Percentiles rank a stretch among this genome's conserved stretches.
Evolutionary conservation across 2,113 vertebrate genomes (phyloP).

Genomic region (Muntiacus muntjak): DNA sequence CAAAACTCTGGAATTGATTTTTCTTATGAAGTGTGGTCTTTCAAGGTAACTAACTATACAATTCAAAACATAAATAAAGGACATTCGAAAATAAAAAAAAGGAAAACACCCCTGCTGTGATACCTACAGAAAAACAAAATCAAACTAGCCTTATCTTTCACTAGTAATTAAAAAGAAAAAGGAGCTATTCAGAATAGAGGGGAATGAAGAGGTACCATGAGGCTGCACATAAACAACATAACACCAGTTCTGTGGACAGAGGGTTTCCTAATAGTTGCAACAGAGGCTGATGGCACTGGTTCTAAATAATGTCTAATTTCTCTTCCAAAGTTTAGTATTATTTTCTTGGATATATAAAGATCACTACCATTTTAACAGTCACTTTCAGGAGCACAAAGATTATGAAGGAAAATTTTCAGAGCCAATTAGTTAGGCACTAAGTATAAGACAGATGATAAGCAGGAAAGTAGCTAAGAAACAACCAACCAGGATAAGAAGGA

Average conservation of each 20-base stretch:
- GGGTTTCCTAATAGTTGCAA: not conserved
- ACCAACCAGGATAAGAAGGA: not conserved
- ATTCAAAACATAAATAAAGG: not conserved
- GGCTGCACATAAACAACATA: not conserved
- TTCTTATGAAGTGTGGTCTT: not conserved
- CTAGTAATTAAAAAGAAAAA: not conserved
- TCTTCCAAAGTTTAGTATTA: not conserved
- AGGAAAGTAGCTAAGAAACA: not conserved
- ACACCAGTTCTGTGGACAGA: not conserved
- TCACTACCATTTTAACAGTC: not conserved
- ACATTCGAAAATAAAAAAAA: not conserved
- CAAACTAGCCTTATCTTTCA: not conserved
- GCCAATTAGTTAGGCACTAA: not conserved
- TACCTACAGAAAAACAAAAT: not conserved
- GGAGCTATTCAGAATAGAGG: not conserved
- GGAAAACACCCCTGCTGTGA: not conserved
- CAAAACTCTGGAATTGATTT: not conserved
- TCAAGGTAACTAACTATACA: constrained; percentile 14
- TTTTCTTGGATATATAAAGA: not conserved
- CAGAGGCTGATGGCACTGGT: not conserved
- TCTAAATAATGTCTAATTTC: constrained; percentile 2
- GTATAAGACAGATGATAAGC: not conserved
- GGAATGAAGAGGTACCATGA: not conserved
- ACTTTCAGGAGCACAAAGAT: not conserved
- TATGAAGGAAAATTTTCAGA: not conserved